A percentile compares a stretch with the other conserved stretches of the same genome.
Evolutionary conservation across 2,113 vertebrate species (phyloP).

Genomic region (Sphyrna mokarran): DNA sequence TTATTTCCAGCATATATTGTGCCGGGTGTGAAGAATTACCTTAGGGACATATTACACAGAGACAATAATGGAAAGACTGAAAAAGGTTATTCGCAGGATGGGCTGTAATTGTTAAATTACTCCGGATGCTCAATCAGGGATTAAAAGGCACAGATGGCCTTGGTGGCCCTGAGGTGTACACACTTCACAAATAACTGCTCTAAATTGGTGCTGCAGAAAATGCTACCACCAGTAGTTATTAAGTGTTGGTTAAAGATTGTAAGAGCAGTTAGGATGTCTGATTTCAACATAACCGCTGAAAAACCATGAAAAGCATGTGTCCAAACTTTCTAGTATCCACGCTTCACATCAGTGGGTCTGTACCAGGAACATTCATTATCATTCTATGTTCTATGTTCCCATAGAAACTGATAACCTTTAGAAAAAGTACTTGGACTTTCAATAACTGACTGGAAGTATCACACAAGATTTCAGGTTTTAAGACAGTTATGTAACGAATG

Average conservation of each 20-base stretch:
- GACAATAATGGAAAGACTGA: neutral
- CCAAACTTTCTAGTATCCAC: neutral
- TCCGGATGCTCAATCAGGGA: slow-evolving; percentile 23
- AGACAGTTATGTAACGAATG: neutral
- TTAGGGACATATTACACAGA: neutral
- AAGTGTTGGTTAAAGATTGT: neutral
- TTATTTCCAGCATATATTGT: neutral
- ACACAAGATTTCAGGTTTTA: neutral
- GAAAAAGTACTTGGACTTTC: neutral
- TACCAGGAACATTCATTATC: neutral
- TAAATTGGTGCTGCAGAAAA: neutral
- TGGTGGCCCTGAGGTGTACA: neutral
- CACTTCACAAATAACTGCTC: slow-evolving; percentile 15
- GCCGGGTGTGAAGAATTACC: neutral
- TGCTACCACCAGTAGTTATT: neutral
- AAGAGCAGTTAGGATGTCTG: neutral
- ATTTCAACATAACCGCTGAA: neutral
- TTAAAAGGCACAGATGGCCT: slow-evolving; percentile 21
- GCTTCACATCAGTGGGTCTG: neutral
- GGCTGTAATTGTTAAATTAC: slow-evolving; percentile 28
- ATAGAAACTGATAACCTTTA: neutral
- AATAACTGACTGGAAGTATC: neutral
- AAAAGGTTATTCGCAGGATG: neutral
- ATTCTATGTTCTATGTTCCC: neutral
- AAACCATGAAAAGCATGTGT: neutral